Base-by-base conservation (phyloP, 2,113 vertebrate genomes). In the Varanus salvator region DNA sequence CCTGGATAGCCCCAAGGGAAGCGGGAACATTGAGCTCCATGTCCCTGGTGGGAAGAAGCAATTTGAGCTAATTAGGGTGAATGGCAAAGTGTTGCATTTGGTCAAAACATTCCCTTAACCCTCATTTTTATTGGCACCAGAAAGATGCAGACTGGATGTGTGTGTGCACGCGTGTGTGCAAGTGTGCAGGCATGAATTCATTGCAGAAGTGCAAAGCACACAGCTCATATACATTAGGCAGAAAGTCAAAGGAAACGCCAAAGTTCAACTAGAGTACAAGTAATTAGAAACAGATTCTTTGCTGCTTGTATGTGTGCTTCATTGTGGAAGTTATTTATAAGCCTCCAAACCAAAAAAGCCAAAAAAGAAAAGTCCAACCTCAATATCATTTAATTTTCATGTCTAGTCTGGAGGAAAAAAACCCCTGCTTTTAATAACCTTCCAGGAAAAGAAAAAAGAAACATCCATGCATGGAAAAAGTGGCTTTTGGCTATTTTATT, bases 261-360 rank as follows among this genome's bases (percentile, higher is more conserved):
- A 97, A 98, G 98, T 99, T 98, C 98, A 98, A 97, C 97, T 95
- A 98, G 96, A 98, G 98, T 98, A 97, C 98, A 98, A 96, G 96
- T 97, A 98, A 98, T 98, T 97, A 97, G 97, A 98, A 98, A 95
- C 98, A 98, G 98, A 97, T 97, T 97, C 93, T 94, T 90, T n/a
- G 84, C 95, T 77, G 93, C 92, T 92, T 87, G 87, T 87, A 94
- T 95, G 95, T 88, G 76, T 94, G 93, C 94, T 97, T 96, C 90
- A 96, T 95, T 95, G 93, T 93, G 96, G 93, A 92, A 93, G 95
- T 95, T 96, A 97, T 97, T 97, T 97, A 97, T 96, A 96, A 91
- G 96, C 93, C 93, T 96, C 96, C 95, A 96, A 96, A 96, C 91
- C 83, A 92, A 94, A 85, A 92, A 94, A 93, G 94, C 44, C 76